Base-by-base conservation (phyloP, 2,888 invertebrate species). In the Eurytoma adleriae region DNA sequence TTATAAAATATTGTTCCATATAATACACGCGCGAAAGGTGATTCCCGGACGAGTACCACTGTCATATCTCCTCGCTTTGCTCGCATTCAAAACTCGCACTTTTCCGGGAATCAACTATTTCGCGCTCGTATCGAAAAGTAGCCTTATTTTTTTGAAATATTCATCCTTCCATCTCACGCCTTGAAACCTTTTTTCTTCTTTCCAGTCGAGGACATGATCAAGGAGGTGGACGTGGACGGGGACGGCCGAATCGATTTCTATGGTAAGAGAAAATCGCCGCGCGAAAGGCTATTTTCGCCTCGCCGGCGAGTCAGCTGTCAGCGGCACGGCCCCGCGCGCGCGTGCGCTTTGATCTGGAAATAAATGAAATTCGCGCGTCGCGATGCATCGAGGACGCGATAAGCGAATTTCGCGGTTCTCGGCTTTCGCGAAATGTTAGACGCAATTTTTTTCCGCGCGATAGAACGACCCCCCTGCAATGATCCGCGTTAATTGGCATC, bases 141-240 rank as follows among this genome's bases (percentile, higher is more conserved):
- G 2, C 40, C 4, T 40, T 40, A 40, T 40, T 40, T 3, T 3
- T 40, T 40, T 40, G 4, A 40, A 40, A 40, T 3, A 40, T 40
- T 40, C 40, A 40, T 40, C 7, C 7, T 40, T 40, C 2, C 7
- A 40, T 40, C 4, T 40, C 40, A 7, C 7, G 4, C 40, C 4
- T 40, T 40, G 2, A 40, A 40, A 7, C 4, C 3, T 40, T 40
- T 40, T 40, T 40, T 7, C 40, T 3, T 40, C 4, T 40, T 82
- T 82, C 2, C 92, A 97, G 97, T 98, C 91, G 97, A 98, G 91
- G 97, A 98, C 89, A 98, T 98, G 97, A 98, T 98, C 88, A 97
- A 97, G 88, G 98, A 98, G 92, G 98, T 98, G 10, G 98, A 98
- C 88, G 96, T 97, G 1, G 97, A 98, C 89, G 97, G 98, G 0